A percentile compares a stretch with the other conserved stretches of the same genome.
Evolutionary conservation across 35 echinoderm and acorn worm species (phyloP).

Genomic region (Chiridota heheva): DNA sequence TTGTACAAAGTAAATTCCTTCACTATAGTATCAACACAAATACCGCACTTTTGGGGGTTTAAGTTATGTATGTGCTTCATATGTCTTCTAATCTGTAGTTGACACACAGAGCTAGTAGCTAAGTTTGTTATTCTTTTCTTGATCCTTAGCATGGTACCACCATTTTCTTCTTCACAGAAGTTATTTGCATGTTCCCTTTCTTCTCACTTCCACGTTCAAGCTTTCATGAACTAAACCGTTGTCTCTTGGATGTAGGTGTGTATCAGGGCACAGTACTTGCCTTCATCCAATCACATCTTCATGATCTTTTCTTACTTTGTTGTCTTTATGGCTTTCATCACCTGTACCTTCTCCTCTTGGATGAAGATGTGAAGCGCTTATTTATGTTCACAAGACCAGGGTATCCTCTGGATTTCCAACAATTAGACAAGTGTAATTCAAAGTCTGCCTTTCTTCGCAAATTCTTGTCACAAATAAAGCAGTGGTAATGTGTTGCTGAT

Average conservation of each 20-base stretch:
- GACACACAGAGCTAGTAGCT: background rate
- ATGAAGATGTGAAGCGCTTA: no score
- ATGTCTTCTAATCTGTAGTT: background rate
- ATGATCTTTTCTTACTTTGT: no score
- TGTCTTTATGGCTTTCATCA: background rate
- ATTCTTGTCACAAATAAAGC: constrained; percentile 16
- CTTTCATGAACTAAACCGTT: no score
- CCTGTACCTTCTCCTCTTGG: background rate
- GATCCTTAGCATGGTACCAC: background rate
- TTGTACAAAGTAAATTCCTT: constrained; percentile 15
- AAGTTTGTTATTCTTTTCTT: background rate
- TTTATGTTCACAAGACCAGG: no score
- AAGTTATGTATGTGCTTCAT: background rate
- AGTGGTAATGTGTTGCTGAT: no score
- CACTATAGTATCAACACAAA: constrained; percentile 1
- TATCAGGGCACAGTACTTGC: no score
- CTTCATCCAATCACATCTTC: no score
- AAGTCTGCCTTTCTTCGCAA: constrained; percentile 3
- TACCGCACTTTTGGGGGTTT: background rate
- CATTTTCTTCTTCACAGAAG: background rate
- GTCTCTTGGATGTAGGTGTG: no score
- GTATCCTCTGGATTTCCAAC: constrained; percentile 19
- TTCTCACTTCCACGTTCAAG: background rate
- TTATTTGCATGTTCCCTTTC: background rate
- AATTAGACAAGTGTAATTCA: background rate